Base-by-base conservation (phyloP, 2,113 vertebrate species). In the Okapia johnstoni region DNA sequence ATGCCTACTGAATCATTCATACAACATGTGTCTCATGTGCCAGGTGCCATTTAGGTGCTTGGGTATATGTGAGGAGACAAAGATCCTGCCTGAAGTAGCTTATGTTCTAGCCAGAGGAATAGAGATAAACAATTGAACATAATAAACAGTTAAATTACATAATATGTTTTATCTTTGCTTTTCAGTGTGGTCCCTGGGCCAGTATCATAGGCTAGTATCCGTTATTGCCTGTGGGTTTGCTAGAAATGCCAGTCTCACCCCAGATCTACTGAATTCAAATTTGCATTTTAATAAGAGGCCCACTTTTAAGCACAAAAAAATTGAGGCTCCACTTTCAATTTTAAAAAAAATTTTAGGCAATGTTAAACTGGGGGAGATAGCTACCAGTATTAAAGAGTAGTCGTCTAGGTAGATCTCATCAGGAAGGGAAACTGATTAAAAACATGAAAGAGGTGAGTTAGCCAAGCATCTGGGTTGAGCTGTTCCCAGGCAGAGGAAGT, bases 1-100 rank as follows among this genome's bases (percentile, higher is more conserved):
- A 63, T 16, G n/a, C 83, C 93, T 61, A 93, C 0, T 79, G 94
- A 95, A 85, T 88, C 89, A 96, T 36, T 96, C 92, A 94, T 48
- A 57, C 16, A 26, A 79, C 85, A 76, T 40, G 40, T 8, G 17
- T 83, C 46, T 61, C 46, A 33, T 17, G 12, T 46, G 79, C 89
- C 66, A 61, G 76, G 40, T 60, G 92, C 76, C 43, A 10, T 43
- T 57, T 36, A 83, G 89, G 54, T 85, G 50, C 66, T 52, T 79
- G 13, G 83, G 70, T 48, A 61, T 43, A 57, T 46, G 1, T 2
- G 50, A 85, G 77, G n/a, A 60, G 94, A 83, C 26, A 36, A 88
- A 88, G 88, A 58, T 19, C 19, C 50, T 28, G 15, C 33, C 33
- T 66, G 79, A 48, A 14, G 36, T 19, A 57, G 30, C 43, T 57